Percentiles rank a stretch among this genome's conserved stretches.
Conservation (phyloP, 2,888 invertebrate species). For the Tachina lurida region DNA sequence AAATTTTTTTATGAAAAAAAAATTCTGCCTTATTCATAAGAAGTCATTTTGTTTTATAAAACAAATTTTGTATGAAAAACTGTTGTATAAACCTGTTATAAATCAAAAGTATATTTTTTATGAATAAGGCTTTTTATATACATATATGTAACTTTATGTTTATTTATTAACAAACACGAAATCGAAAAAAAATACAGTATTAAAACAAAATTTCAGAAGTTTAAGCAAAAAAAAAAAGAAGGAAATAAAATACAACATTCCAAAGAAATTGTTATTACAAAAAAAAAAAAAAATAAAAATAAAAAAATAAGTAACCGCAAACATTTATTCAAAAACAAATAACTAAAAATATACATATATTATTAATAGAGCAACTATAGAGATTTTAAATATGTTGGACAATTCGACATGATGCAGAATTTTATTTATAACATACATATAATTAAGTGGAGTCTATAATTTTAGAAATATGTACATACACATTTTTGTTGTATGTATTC, state of each 20-base stretch:
- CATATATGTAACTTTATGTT: conserved; percentile 3
- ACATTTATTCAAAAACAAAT: neutral
- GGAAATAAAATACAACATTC: conserved; percentile 50
- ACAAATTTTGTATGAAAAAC: too few species aligned
- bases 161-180: conserved; percentile 29
- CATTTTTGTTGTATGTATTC: too few species aligned
- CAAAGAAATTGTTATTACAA: conserved; percentile 64
- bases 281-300: conserved; percentile 1
- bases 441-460: too few species aligned
- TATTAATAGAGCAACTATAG: neutral
- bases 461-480: too few species aligned
- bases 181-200: conserved; percentile 60
- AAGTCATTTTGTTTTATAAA: too few species aligned
- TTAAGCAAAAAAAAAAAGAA: conserved; percentile 29
- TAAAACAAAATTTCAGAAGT: conserved; percentile 48
- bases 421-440: neutral
- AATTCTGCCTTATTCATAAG: too few species aligned
- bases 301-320: conserved; percentile 6
- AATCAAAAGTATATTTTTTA: too few species aligned
- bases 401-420: neutral
- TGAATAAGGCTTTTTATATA: too few species aligned
- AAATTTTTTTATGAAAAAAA: too few species aligned
- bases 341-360: conserved; percentile 1
- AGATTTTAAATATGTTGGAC: neutral
- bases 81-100: too few species aligned